phyloP scores from a whole-genome alignment of 1,140 invertebrate species.

The Gryllus bimaculatus region DNA sequence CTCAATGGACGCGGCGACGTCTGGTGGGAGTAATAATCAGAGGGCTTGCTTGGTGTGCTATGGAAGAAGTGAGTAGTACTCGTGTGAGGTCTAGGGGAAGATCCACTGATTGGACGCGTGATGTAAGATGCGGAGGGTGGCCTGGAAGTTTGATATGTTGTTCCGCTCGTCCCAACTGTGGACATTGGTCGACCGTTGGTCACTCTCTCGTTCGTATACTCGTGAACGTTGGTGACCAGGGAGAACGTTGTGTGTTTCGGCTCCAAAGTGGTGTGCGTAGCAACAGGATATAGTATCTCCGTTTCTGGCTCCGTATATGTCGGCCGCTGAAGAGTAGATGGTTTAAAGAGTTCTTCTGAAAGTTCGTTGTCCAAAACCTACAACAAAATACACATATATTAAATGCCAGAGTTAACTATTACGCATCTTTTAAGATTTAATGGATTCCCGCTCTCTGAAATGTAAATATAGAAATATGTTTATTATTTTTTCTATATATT shows the following conservation, averaged over 20 bases:
- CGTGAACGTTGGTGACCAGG: background rate
- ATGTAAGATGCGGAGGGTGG: background rate
- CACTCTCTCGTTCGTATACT: background rate
- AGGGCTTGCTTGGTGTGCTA: too few relatives aligned
- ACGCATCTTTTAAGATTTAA: too few relatives aligned
- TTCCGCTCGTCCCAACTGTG: too few relatives aligned
- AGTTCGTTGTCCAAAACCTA: background rate
- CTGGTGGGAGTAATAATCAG: too few relatives aligned
- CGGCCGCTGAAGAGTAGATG: background rate
- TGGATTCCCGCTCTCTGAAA: too few relatives aligned
- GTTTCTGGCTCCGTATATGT: background rate
- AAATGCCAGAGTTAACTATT: too few relatives aligned
- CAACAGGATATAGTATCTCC: background rate
- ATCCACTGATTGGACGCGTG: background rate
- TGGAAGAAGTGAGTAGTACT: background rate
- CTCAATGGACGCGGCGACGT: background rate
- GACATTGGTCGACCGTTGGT: background rate
- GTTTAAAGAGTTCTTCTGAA: background rate
- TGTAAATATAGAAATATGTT: too few relatives aligned
- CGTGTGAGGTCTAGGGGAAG: background rate
- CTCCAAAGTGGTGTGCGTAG: background rate
- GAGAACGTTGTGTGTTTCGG: background rate
- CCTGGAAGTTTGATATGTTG: background rate
- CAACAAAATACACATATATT: background rate
- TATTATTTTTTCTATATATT: too few relatives aligned